phyloP scores from a whole-genome alignment of 2,113 vertebrate species.

The Amazona vittata region DNA sequence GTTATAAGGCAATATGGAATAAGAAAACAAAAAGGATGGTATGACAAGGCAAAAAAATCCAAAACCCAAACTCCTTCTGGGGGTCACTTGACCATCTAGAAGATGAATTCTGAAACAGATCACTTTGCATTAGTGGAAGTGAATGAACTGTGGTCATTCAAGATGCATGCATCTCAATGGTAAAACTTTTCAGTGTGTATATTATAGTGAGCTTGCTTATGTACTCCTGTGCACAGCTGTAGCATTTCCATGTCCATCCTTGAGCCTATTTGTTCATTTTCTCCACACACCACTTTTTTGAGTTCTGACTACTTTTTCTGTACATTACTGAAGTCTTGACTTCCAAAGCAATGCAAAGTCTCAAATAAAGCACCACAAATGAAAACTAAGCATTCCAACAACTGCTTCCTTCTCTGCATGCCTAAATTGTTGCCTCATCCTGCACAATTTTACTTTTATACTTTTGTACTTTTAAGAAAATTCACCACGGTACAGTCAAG shows the following conservation, averaged over 20 bases:
- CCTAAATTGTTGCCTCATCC: not conserved
- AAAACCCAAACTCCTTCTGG: not conserved
- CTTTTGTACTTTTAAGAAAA: not conserved
- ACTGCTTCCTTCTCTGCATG: not conserved
- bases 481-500: not conserved
- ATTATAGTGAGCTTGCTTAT: not conserved
- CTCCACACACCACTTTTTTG: not conserved
- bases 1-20: not conserved
- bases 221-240: not conserved
- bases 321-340: not conserved
- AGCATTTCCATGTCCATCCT: not conserved
- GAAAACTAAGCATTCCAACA: not conserved
- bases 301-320: not conserved
- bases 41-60: conserved; percentile 4
- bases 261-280: not conserved
- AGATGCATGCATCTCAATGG: not conserved
- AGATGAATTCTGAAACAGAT: not conserved
- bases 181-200: not conserved
- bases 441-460: not conserved
- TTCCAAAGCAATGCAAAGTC: not conserved
- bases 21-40: conserved; percentile 35
- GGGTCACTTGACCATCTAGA: not conserved
- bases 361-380: not conserved
- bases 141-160: not conserved
- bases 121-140: not conserved